Base-by-base conservation (phyloP, 2,888 invertebrate species). In the Ichneumon xanthorius region DNA sequence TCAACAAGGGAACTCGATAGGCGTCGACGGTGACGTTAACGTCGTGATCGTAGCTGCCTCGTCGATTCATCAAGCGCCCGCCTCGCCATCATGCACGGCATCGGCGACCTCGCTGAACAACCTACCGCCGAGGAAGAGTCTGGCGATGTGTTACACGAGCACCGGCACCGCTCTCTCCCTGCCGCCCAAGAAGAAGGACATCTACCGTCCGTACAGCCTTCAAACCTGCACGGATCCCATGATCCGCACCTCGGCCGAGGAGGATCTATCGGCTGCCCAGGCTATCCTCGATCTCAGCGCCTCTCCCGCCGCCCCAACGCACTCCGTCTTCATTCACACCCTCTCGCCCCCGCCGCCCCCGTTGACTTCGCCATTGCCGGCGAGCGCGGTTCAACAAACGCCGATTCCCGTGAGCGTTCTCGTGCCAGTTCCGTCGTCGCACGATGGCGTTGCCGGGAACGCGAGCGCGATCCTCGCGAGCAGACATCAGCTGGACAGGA, bases 161-260 rank as follows among this genome's bases (percentile, higher is more conserved):
- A 97, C 97, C 19, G 97, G 97, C 67, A 96, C 97, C n/a, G 96
- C 97, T 55, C 95, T 97, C 37, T 97, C 97, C 82, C 94, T 98
- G 91, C 98, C 98, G 87, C 98, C 98, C 3, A 98, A 98, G 94
- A 98, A 98, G 94, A 98, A 98, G 94, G 98, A 98, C 94, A 97
- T 98, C 90, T 98, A 98, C 94, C 95, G 98, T 86, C 98, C 98
- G 0, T 98, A 98, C 94, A 98, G 97, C 87, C 90, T 94, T 1
- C 93, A 94, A 81, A 88, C 92, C 0, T 95, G 95, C 81, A 95
- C 95, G 53, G 87, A 88, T 19, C 93, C 93, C 68, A 94, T 94
- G 82, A 95, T 95, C 78, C 94, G 96, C 75, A 95, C 95, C 87
- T 95, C 96, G 2, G 96, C 97, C 45, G 97, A 97, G 92, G 98